Evolutionary conservation across 2,797 vertebrate genomes (phyloP), one percentile per base, ranked within the genome.

Genomic region (Crenuchus spilurus): DNA sequence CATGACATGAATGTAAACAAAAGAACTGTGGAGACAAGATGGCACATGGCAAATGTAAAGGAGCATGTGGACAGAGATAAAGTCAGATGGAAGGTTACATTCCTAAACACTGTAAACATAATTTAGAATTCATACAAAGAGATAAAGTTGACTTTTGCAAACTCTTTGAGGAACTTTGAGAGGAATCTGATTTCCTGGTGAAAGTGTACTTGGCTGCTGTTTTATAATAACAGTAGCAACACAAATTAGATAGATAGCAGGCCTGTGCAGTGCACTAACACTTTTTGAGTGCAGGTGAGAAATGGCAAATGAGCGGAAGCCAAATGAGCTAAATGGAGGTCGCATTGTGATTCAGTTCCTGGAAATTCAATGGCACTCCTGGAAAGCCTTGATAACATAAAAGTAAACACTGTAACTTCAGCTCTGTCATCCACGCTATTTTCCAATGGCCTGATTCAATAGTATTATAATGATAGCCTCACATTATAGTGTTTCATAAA

Each of bases 91-190:
- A n/a, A n/a, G n/a, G n/a, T n/a, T n/a, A n/a, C n/a, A n/a, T n/a
- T n/a, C n/a, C n/a, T n/a, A n/a, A n/a, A n/a, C n/a, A n/a, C n/a
- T n/a, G n/a, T n/a, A n/a, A n/a, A n/a, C n/a, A n/a, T n/a, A n/a
- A n/a, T n/a, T n/a, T n/a, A n/a, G n/a, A n/a, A n/a, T n/a, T n/a
- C n/a, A n/a, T n/a, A n/a, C n/a, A 14, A 51, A 24, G 74, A 71
- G 16, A 65, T 28, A 76, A 26, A 37, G 24, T 11, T 33, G 46
- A 62, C 1, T 74, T 72, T 78, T 14, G 14, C n/a, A 14, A 18
- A 37, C 44, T 20, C 37, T 71, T 41, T 1, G 4, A 26, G 51
- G 1, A 24, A 22, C 46, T 49, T 22, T 24, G 2, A 49, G 20
- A 20, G 46, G 24, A 48, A 20, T 2, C 49, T 26, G 14, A 30